Conservation (phyloP, 2,888 invertebrate species). For the Steromphala cineraria region DNA sequence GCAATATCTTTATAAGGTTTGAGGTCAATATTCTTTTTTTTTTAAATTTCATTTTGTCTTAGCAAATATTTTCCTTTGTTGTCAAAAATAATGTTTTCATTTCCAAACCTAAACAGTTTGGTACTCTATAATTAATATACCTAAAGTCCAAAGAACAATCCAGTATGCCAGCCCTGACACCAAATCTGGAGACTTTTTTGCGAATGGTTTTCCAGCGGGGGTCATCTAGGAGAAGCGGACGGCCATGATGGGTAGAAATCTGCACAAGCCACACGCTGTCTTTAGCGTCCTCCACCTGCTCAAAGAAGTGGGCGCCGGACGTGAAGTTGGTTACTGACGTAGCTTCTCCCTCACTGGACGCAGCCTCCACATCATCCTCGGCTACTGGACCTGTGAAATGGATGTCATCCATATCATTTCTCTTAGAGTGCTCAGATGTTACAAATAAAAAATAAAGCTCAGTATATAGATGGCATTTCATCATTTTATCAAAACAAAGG, state of each 20-base stretch:
- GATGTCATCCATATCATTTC: neutral
- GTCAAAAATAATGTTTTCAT: too few species aligned
- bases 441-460: too few species aligned
- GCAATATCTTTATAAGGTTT: too few species aligned
- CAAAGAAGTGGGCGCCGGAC: conserved; percentile 75
- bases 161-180: conserved; percentile 77
- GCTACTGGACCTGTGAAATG: conserved; percentile 65
- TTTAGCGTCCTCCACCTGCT: conserved; percentile 78
- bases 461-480: too few species aligned
- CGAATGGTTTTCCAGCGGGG: conserved; percentile 75
- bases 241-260: conserved; percentile 67
- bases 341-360: conserved; percentile 43
- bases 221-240: conserved; percentile 32
- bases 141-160: conserved; percentile 76
- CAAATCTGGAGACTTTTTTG: conserved; percentile 76
- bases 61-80: too few species aligned
- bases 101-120: too few species aligned
- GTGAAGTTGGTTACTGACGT: conserved; percentile 71
- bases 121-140: conserved; percentile 53
- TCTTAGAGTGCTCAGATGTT: neutral
- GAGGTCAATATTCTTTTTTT: too few species aligned
- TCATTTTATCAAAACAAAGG: too few species aligned
- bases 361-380: conserved; percentile 69
- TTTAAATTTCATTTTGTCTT: too few species aligned
- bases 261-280: conserved; percentile 79